phyloP scores from a whole-genome alignment of 2,113 vertebrate species.

The Rhea pennata region DNA sequence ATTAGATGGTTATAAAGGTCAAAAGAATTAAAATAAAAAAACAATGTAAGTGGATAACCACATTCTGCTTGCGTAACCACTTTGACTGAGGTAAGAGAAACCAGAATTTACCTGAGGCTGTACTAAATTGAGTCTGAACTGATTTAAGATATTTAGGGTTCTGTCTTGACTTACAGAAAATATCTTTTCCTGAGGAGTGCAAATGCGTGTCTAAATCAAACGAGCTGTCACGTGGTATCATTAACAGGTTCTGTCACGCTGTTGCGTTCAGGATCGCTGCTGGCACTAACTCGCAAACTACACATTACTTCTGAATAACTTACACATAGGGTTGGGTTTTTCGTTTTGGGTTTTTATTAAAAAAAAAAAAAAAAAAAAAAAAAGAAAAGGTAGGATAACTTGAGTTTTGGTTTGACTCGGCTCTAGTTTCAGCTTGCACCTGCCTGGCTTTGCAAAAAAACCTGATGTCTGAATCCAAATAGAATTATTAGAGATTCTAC shows the following conservation, averaged over 20 bases:
- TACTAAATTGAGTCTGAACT: not conserved
- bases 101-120: not conserved
- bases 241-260: slow-evolving; percentile 11
- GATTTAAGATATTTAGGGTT: not conserved
- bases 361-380: too few species aligned
- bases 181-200: not conserved
- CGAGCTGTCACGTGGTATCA: not conserved
- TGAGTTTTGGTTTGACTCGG: not conserved
- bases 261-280: not conserved
- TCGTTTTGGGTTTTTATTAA: too few species aligned
- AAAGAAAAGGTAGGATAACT: not conserved
- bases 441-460: slow-evolving; percentile 5
- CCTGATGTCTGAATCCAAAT: not conserved
- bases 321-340: not conserved
- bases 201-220: not conserved
- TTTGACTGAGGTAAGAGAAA: not conserved
- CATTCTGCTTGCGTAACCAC: not conserved
- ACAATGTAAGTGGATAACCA: not conserved
- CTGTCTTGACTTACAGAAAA: not conserved
- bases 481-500: not conserved
- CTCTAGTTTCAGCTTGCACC: slow-evolving; percentile 13
- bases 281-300: not conserved
- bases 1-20: not conserved
- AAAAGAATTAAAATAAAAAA: not conserved
- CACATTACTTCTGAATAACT: not conserved